Percentiles rank a stretch among this genome's conserved stretches.
These are phyloP conservation scores for Cerastis leucographa DNA, from an alignment of 2,888 invertebrate genomes.

Conservation along the genomic window DNA sequence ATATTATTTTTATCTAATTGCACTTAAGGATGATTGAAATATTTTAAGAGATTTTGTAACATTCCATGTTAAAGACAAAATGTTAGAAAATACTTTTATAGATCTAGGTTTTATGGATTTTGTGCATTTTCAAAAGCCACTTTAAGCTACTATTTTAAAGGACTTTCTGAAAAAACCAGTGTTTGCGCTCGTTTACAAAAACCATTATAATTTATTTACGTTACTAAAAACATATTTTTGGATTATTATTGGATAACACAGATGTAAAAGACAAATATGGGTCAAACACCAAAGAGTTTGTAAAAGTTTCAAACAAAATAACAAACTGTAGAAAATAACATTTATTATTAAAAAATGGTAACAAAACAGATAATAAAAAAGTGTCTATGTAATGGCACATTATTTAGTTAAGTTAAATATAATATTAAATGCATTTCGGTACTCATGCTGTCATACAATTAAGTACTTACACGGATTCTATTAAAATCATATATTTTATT, in stretches of 20 bases:
- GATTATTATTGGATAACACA: neutral
- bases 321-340: conserved; percentile 56
- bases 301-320: conserved; percentile 43
- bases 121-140: neutral
- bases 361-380: conserved; percentile 74
- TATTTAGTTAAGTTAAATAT: conserved; percentile 70
- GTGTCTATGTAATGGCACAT: conserved; percentile 76
- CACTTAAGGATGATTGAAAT: conserved; percentile 39
- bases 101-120: conserved; percentile 3
- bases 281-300: conserved; percentile 30
- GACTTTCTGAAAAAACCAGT: neutral
- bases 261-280: neutral
- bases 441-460: conserved; percentile 64
- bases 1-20: conserved; percentile 17
- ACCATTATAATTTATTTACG: neutral
- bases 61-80: conserved; percentile 61
- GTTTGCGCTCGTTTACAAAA: conserved; percentile 1
- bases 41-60: conserved; percentile 45
- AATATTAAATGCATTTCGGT: conserved; percentile 79
- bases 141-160: neutral
- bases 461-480: conserved; percentile 56
- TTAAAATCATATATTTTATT: conserved; percentile 53
- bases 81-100: conserved; percentile 30
- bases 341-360: conserved; percentile 74
- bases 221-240: neutral